phyloP scores from a whole-genome alignment of 2,797 vertebrate species.

The Aphelocoma californica region DNA sequence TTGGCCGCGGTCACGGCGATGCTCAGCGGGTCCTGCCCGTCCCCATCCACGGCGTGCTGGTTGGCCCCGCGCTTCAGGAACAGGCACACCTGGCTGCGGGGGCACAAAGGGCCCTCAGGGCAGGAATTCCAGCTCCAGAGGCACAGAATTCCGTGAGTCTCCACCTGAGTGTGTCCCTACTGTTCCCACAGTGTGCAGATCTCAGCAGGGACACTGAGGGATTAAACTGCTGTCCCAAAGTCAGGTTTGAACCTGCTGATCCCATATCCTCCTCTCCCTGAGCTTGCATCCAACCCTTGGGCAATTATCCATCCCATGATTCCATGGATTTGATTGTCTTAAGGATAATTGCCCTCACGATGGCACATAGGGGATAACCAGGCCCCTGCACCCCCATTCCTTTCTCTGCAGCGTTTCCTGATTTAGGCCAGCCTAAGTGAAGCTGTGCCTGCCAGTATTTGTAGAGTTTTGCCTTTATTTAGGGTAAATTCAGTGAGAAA shows the following conservation, averaged over 20 bases:
- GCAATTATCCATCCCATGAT: not conserved
- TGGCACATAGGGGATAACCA: not conserved
- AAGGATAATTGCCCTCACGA: not conserved
- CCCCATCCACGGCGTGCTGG: slow-evolving; percentile 87
- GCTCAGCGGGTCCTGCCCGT: slow-evolving; percentile 90
- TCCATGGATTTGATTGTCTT: not conserved
- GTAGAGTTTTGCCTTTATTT: not conserved
- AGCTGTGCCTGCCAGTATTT: not conserved
- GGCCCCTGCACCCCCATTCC: too few relatives aligned
- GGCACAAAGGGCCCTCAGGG: not conserved
- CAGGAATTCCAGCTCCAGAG: not conserved
- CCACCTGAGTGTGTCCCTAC: fast-evolving
- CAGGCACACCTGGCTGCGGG: slow-evolving; percentile 92
- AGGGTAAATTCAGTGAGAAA: not conserved
- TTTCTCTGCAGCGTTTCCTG: not conserved
- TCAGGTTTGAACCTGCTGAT: not conserved
- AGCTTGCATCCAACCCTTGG: not conserved
- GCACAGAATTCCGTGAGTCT: not conserved
- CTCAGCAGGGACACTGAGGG: not conserved
- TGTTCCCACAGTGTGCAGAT: not conserved
- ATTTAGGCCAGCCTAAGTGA: not conserved
- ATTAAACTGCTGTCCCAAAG: not conserved
- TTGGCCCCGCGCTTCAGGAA: slow-evolving; percentile 94
- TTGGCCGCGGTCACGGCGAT: slow-evolving; percentile 95
- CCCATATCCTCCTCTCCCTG: not conserved